Conservation (phyloP, 1,140 invertebrate species). For the Drosophila mauritiana region DNA sequence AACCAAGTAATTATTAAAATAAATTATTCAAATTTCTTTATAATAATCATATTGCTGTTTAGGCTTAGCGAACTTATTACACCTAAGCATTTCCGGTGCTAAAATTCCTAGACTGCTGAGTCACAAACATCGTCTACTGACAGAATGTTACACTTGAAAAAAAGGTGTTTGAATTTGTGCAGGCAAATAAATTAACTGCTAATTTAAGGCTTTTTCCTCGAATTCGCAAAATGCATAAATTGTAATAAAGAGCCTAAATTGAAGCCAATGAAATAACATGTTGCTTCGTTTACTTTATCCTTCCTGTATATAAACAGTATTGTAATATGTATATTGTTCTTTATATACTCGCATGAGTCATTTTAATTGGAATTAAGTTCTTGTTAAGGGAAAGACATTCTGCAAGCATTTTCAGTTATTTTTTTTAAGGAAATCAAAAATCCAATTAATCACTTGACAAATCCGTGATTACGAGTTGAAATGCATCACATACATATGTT, state of each 20-base stretch:
- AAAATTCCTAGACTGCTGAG: conserved; percentile 12
- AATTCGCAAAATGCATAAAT: conserved; percentile 27
- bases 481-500: too few species aligned
- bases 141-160: neutral
- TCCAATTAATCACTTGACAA: neutral
- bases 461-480: neutral
- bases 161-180: too few species aligned
- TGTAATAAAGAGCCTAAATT: conserved; percentile 26
- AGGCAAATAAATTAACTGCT: neutral
- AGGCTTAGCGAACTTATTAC: neutral
- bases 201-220: neutral
- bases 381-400: neutral
- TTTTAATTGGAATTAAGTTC: neutral
- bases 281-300: conserved; percentile 4
- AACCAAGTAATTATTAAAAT: too few species aligned
- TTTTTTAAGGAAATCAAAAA: neutral
- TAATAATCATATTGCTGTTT: neutral
- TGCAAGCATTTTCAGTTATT: too few species aligned
- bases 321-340: neutral
- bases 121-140: conserved; percentile 1
- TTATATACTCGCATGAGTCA: neutral
- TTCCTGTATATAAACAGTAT: conserved; percentile 3
- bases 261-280: conserved; percentile 12
- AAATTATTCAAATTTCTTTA: neutral
- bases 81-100: conserved; percentile 28